Evolutionary conservation across 2,797 vertebrate genomes (phyloP), one percentile per base, ranked within the genome.

Genomic region (Hipposideros larvatus): DNA sequence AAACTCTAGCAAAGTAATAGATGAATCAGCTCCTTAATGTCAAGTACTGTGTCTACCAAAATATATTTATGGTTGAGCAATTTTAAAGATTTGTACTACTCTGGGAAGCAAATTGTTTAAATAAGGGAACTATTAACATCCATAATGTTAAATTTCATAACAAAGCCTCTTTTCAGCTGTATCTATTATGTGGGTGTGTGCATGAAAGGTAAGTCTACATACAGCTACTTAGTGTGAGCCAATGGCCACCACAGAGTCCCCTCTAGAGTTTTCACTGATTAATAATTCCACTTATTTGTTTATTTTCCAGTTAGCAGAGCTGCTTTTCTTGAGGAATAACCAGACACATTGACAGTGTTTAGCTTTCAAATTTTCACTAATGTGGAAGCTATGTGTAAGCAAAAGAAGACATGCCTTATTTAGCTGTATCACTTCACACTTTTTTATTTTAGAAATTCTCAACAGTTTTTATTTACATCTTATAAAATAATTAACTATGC

Each of bases 391-490:
- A 90, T 83, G 2, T 85, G n/a, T 66, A 87, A 91, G 63, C 28
- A 87, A 78, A 94, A 86, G 22, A 87, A 95, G 93, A 9, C 15
- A 65, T 86, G 46, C 14, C 16, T 92, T 82, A 90, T 86, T 97
- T 19, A 94, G 15, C 16, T 94, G 18, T 71, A 78, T 91, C 18
- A 34, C 31, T 84, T 79, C n/a, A 65, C 9, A 70, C 2, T 11
- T n/a, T 89, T 94, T 91, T 89, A 84, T 95, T 93, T 93, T 92
- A 90, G 26, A 95, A 92, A 85, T 55, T 5, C 13, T 94, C 63
- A 91, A 82, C 28, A 86, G 8, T 48, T 86, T 93, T 90, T 88
- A 59, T 87, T 73, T 75, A 63, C 37, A 61, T 70, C 24, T 70
- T 94, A 41, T 59, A 91, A 87, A 96, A 95, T 88, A 93, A 84